Evolutionary conservation across 2,113 vertebrate genomes (phyloP).

Genomic region (Rhegmatorhina hoffmannsi): DNA sequence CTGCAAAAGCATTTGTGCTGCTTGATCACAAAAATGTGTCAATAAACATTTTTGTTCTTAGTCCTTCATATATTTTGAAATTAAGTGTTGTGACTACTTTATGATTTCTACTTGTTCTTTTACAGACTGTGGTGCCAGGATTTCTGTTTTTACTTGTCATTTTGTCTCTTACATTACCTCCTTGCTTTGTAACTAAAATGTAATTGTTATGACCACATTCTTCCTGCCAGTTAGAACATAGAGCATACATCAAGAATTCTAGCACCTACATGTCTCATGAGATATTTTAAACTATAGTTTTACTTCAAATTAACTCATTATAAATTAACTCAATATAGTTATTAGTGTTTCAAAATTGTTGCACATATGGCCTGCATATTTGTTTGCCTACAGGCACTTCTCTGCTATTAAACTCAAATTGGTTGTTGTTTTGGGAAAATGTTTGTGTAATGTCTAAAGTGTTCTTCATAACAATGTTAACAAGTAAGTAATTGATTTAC

Average conservation of each 20-base stretch:
- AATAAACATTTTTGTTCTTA: not conserved
- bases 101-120: not conserved
- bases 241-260: not conserved
- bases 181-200: not conserved
- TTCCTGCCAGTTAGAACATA: not conserved
- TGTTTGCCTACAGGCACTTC: not conserved
- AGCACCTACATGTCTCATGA: not conserved
- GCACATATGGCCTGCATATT: not conserved
- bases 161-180: not conserved
- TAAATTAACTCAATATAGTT: not conserved
- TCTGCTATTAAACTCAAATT: not conserved
- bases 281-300: not conserved
- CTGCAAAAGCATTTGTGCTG: not conserved
- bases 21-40: not conserved
- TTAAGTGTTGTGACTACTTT: not conserved
- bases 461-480: not conserved
- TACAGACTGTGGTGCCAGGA: not conserved
- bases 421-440: not conserved
- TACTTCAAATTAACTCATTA: not conserved
- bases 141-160: not conserved
- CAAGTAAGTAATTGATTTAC: slow-evolving; percentile 6
- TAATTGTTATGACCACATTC: not conserved
- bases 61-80: not conserved
- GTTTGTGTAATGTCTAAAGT: not conserved
- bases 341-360: not conserved